phyloP scores from a whole-genome alignment of 2,797 vertebrate species.

The Muraenolepis orangiensis region DNA sequence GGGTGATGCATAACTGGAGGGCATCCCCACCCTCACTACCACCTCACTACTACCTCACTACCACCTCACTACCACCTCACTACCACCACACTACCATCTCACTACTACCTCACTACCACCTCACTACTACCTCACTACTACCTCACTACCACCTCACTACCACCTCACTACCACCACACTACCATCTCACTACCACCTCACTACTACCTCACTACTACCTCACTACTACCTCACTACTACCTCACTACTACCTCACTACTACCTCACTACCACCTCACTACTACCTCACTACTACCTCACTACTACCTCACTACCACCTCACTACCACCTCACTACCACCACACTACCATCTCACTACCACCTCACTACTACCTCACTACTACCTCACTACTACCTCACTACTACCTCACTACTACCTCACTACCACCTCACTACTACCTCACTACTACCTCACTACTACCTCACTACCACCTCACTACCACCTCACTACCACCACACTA shows the following conservation, averaged over 20 bases:
- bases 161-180: slow-evolving; percentile 13
- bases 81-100: neutral
- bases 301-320: neutral
- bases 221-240: neutral
- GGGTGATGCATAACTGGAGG: slow-evolving; percentile 91
- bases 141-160: neutral
- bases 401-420: too few relatives aligned
- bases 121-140: slow-evolving; percentile 7
- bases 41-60: slow-evolving; percentile 49
- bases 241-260: neutral
- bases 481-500: too few relatives aligned
- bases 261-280: neutral
- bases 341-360: slow-evolving; percentile 78
- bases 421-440: too few relatives aligned
- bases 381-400: too few relatives aligned
- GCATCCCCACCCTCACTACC: slow-evolving; percentile 51
- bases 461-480: too few relatives aligned
- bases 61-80: slow-evolving; percentile 41
- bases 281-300: too few relatives aligned
- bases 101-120: neutral
- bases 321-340: slow-evolving; percentile 28
- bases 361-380: too few relatives aligned
- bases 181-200: neutral
- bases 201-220: neutral
- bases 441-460: too few relatives aligned